phyloP scores from a whole-genome alignment of 92 coral and sea anemone genomes.

The Actinostola sp. region DNA sequence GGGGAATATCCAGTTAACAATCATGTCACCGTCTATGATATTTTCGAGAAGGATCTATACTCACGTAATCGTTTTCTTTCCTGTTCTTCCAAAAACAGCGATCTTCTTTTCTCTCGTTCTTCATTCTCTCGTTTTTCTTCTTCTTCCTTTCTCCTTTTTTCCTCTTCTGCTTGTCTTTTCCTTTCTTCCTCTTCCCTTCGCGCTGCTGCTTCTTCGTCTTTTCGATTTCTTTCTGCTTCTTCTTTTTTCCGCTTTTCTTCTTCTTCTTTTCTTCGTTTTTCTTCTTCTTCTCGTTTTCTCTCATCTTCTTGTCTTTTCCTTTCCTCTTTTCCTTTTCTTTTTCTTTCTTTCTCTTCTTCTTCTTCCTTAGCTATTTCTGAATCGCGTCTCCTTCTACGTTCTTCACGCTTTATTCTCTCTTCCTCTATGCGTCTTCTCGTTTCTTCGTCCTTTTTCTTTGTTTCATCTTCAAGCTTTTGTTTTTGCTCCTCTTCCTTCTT shows the following conservation, averaged over 20 bases:
- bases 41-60: not conserved
- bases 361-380: not conserved
- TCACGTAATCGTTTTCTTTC: not conserved
- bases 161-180: not conserved
- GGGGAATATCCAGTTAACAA: too few relatives aligned
- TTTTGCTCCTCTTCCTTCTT: not conserved
- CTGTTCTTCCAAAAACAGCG: not conserved
- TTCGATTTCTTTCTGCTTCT: not conserved
- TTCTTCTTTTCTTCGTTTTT: not conserved
- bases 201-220: not conserved
- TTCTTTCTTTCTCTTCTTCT: constrained; percentile 8
- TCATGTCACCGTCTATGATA: too few relatives aligned
- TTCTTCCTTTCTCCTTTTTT: not conserved
- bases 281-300: not conserved
- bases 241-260: not conserved
- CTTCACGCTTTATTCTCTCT: not conserved
- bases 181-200: not conserved
- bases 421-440: not conserved
- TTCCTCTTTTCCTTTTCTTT: not conserved
- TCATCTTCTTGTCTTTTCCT: not conserved
- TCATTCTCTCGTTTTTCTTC: not conserved
- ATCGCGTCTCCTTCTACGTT: not conserved
- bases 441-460: constrained; percentile 5
- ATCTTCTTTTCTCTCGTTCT: not conserved
- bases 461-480: constrained; percentile 3